A percentile compares a stretch with the other conserved stretches of the same genome.
Conservation (phyloP, 1,140 invertebrate genomes). For the Macrobrachium nipponense region DNA sequence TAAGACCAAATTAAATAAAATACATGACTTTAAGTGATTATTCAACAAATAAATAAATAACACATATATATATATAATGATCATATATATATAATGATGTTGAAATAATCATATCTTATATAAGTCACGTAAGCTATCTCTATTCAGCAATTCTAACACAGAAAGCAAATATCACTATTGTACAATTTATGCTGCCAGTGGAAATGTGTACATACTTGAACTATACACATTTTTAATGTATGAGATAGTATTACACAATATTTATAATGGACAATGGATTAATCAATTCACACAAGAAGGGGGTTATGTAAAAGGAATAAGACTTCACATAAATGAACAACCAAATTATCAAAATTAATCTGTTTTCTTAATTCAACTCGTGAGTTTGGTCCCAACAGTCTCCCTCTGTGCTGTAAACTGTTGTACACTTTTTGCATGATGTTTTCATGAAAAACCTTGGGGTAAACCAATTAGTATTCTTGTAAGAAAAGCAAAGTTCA, state of each 20-base stretch:
- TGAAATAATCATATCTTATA: not conserved
- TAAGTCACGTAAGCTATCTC: conserved; percentile 17
- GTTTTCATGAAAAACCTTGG: too few species aligned
- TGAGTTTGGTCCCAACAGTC: too few species aligned
- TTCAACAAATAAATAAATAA: not conserved
- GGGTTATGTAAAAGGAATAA: too few species aligned
- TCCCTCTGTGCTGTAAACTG: too few species aligned
- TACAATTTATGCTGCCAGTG: conserved; percentile 30
- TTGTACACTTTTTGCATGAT: too few species aligned
- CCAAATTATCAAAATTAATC: too few species aligned
- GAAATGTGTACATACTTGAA: conserved; percentile 43
- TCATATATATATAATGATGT: conserved; percentile 2
- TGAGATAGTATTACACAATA: not conserved
- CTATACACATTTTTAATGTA: not conserved
- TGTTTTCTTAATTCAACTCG: too few species aligned
- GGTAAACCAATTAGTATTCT: too few species aligned
- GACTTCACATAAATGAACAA: too few species aligned
- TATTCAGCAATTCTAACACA: conserved; percentile 42
- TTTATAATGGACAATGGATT: too few species aligned
- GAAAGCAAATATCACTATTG: conserved; percentile 41
- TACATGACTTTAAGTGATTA: not conserved
- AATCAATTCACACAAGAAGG: too few species aligned
- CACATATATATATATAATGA: conserved; percentile 7
- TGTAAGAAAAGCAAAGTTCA: too few species aligned
- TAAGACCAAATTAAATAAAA: conserved; percentile 28